Percentiles rank a stretch among this genome's conserved stretches.
Conservation (phyloP, 2,888 invertebrate species). For the Drosophila acutilabella region DNA sequence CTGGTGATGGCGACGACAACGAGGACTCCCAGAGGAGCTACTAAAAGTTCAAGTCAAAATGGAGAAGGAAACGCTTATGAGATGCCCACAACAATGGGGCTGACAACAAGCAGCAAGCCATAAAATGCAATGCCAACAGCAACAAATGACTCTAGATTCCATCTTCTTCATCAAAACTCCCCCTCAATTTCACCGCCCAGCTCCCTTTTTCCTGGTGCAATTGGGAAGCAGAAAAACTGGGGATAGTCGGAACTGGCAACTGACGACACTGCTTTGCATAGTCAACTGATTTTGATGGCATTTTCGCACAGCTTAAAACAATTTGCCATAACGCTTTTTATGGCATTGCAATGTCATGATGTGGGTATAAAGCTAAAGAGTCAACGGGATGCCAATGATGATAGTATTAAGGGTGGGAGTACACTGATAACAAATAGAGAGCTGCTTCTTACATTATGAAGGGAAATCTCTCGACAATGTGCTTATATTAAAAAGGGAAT, state of each 20-base stretch:
- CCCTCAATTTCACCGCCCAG: background rate
- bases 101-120: constrained; percentile 78
- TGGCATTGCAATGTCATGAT: constrained; percentile 63
- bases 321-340: constrained; percentile 80
- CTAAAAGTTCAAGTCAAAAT: constrained; percentile 45
- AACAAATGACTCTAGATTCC: constrained; percentile 54
- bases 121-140: constrained; percentile 75
- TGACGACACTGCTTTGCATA: constrained; percentile 68
- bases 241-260: constrained; percentile 13
- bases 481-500: too few species aligned
- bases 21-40: constrained; percentile 43
- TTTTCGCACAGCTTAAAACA: constrained; percentile 80
- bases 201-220: background rate
- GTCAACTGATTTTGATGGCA: constrained; percentile 81
- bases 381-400: background rate
- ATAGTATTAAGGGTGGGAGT: background rate
- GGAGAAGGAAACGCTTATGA: constrained; percentile 51
- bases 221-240: constrained; percentile 7
- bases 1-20: constrained; percentile 29
- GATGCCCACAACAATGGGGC: constrained; percentile 68
- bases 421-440: background rate
- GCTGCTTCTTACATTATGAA: too few species aligned
- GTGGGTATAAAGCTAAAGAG: constrained; percentile 48
- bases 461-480: too few species aligned
- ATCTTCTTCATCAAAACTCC: background rate